Evolutionary conservation across 2,888 invertebrate genomes (phyloP).

Genomic region (Lithosia quadra): DNA sequence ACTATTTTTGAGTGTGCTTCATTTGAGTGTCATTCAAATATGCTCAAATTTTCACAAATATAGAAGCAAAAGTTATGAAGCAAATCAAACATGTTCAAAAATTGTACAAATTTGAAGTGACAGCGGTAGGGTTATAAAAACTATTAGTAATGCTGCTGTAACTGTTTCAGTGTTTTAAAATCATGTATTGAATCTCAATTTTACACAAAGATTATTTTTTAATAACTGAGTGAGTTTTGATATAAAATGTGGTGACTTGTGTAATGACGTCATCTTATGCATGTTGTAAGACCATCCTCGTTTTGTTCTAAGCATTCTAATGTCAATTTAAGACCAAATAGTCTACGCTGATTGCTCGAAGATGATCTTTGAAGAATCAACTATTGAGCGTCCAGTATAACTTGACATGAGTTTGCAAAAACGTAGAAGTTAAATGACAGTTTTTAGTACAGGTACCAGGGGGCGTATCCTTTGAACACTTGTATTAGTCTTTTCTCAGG

Average conservation of each 20-base stretch:
- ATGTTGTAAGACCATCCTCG: background rate
- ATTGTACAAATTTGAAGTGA: conserved; percentile 9
- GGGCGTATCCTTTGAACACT: too few species aligned
- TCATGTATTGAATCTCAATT: conserved; percentile 50
- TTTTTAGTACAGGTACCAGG: too few species aligned
- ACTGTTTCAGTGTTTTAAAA: conserved; percentile 49
- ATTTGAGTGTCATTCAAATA: background rate
- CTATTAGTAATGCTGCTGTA: conserved; percentile 2
- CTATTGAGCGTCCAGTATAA: background rate
- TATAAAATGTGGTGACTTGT: background rate
- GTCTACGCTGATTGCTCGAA: background rate
- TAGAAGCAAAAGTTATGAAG: background rate
- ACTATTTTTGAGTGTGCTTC: conserved; percentile 14
- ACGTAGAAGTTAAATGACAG: too few species aligned
- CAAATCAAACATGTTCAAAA: conserved; percentile 17
- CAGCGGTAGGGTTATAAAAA: background rate
- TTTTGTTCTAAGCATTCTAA: background rate
- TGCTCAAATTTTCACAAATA: background rate
- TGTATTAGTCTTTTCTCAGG: too few species aligned
- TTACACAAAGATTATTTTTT: conserved; percentile 6
- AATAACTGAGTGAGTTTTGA: background rate
- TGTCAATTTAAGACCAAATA: background rate
- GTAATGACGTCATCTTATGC: background rate
- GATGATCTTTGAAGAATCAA: background rate
- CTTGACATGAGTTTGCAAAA: too few species aligned